Conservation (phyloP, 2,888 invertebrate genomes). For the Iphiclides podalirius region DNA sequence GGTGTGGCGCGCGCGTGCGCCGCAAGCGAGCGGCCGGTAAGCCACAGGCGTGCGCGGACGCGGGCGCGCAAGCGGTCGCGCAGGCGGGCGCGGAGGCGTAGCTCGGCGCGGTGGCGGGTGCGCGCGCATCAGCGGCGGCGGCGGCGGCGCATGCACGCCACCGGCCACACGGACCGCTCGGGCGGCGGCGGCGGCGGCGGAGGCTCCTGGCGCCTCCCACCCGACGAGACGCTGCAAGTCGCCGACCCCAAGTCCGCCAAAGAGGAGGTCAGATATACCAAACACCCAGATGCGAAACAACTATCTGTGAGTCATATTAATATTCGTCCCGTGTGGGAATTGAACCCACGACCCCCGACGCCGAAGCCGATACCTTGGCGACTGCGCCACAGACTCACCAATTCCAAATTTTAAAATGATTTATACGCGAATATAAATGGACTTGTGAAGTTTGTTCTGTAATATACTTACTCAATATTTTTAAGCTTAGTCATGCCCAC, state of each 20-base stretch:
- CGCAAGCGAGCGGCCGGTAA: constrained; percentile 44
- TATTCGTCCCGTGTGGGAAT: too few relatives aligned
- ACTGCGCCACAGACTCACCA: too few relatives aligned
- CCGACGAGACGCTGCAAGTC: constrained; percentile 95
- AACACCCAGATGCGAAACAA: too few relatives aligned
- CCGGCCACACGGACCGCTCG: constrained; percentile 92
- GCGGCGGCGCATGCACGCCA: constrained; percentile 91
- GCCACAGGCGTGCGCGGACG: constrained; percentile 37
- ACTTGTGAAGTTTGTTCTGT: too few relatives aligned
- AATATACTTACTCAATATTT: too few relatives aligned
- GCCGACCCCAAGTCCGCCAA: constrained; percentile 91
- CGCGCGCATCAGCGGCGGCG: constrained; percentile 78
- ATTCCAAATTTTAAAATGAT: too few relatives aligned
- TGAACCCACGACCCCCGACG: too few relatives aligned
- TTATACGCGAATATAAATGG: too few relatives aligned
- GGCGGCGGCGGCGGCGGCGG: constrained; percentile 82
- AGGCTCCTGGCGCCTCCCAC: constrained; percentile 93
- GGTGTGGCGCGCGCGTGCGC: constrained; percentile 44
- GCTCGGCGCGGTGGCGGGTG: constrained; percentile 81
- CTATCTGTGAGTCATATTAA: too few relatives aligned
- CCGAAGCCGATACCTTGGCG: too few relatives aligned
- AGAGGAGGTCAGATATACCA: constrained; percentile 76
- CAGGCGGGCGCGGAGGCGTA: constrained; percentile 57
- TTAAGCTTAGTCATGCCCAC: too few relatives aligned
- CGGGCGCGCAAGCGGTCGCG: constrained; percentile 36